Evolutionary conservation across 2,113 vertebrate species (phyloP).

Genomic region (Vidua chalybeata): DNA sequence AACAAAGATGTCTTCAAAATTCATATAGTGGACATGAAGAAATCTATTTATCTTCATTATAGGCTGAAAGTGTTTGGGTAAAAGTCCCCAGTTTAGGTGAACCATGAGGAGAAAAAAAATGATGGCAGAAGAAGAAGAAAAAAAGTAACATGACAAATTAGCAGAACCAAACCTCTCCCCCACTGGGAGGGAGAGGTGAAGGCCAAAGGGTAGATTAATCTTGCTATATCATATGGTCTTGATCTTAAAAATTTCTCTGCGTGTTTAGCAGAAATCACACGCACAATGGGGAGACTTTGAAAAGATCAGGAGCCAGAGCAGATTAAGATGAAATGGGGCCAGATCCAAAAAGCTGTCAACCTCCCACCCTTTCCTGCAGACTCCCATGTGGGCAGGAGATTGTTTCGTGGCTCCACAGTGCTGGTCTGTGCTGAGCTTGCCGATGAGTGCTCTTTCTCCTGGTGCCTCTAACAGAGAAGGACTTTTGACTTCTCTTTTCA

Average conservation of each 20-base stretch:
- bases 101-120: slow-evolving; percentile 43
- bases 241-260: slow-evolving; percentile 60
- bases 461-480: neutral
- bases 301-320: slow-evolving; percentile 51
- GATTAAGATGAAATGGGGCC: slow-evolving; percentile 59
- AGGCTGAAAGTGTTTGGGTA: slow-evolving; percentile 20
- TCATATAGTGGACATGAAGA: slow-evolving; percentile 12
- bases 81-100: slow-evolving; percentile 58
- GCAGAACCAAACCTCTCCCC: slow-evolving; percentile 53
- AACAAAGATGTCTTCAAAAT: slow-evolving; percentile 50
- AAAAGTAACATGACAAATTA: slow-evolving; percentile 64
- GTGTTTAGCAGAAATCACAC: slow-evolving; percentile 55
- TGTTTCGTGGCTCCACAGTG: slow-evolving; percentile 30
- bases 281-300: slow-evolving; percentile 49
- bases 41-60: slow-evolving; percentile 66
- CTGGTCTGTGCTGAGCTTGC: neutral
- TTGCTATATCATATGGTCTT: slow-evolving; percentile 65
- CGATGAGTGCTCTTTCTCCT: neutral
- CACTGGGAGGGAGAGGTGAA: slow-evolving; percentile 61
- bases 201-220: slow-evolving; percentile 70
- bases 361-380: slow-evolving; percentile 64
- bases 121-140: neutral
- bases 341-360: slow-evolving; percentile 61
- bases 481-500: slow-evolving; percentile 5
- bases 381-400: slow-evolving; percentile 55